Evolutionary conservation across 2,888 invertebrate genomes (phyloP), one percentile per base, ranked within the genome.

Genomic region (Steromphala cineraria): DNA sequence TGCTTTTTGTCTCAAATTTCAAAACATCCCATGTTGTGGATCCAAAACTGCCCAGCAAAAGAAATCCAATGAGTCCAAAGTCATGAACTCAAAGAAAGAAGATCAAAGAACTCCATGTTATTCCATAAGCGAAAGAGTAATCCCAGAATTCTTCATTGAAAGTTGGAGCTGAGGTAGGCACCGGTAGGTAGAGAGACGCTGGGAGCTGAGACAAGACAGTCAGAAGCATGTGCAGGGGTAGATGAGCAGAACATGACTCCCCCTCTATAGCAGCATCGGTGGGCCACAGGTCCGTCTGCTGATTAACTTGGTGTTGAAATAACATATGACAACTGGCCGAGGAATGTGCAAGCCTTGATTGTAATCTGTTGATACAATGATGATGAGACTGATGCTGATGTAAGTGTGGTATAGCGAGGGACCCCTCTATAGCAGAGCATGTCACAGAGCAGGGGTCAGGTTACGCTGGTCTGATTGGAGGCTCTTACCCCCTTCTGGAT

Each of bases 401-500:
- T 71, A n/a, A 36, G 19, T 28, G 71, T 71, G 36, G 36, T 19
- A 31, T 19, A 31, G 36, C 19, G 36, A 71, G 15, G 71, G 28
- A 28, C 28, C 24, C 28, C 24, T 28, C 62, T n/a, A 36, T 40
- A 40, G 36, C 36, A 40, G 71, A 8, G 40, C 71, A 71, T 71
- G 71, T 71, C 71, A 71, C 19, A 36, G 31, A n/a, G 10, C 31
- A 36, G 40, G 71, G 40, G 19, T 71, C 71, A 17, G 8, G 71
- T 71, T 71, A 71, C 71, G n/a, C 36, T 28, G n/a, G 71, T 36
- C 71, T 71, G 71, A 71, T 71, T 36, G 71, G 71, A 36, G 24
- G 13, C 75, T 75, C 75, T 21, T 19, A 3, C 52, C 31, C 75
- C 21, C 75, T 24, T 53, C 75, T 24, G 2, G 36, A 36, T 36